Evolutionary conservation across 2,888 invertebrate species (phyloP), one percentile per base, ranked within the genome.

Genomic region (Brachypalpus laphriformis): DNA sequence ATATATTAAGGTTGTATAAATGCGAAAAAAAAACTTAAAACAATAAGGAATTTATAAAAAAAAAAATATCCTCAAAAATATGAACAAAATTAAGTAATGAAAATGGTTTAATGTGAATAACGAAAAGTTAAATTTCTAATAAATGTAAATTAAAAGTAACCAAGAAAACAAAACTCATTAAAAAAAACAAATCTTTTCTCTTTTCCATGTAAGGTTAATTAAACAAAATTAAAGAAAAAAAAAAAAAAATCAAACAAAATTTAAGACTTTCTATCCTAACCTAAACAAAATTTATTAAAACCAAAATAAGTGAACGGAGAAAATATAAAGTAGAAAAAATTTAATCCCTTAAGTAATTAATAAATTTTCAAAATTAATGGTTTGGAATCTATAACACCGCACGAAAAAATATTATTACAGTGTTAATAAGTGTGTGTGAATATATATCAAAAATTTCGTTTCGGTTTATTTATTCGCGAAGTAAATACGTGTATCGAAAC

Each of bases 281-380:
- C 68, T 63, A 76, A 70, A 22, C 34, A 82, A 65, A 76, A 65
- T 76, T 59, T 68, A 59, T 76, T 37, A 80, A 57, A 59, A 66
- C 25, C 49, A 18, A 74, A 56, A 81, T 47, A 86, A 59, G 40
- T 49, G 47, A 65, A 76, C 71, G 81, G 57, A 83, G 75, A 77
- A 78, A 63, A 77, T 78, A 89, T 89, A 88, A 87, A 87, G 87
- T 87, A 82, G 70, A 87, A 89, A 89, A 90, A 90, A 90, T 89
- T 90, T 90, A 90, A 89, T 87, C 87, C 88, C 88, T 89, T 89
- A 88, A 87, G 90, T 90, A 90, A 90, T 89, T 90, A 90, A 89
- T 88, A 89, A 89, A 88, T 90, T 89, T 91, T 91, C 91, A 91
- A 91, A 91, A 91, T 91, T 91, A 91, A 91, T 91, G 91, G 91